These are phyloP conservation scores for Pherbina coryleti DNA, from an alignment of 2,888 invertebrate species.

Conservation along the genomic window DNA sequence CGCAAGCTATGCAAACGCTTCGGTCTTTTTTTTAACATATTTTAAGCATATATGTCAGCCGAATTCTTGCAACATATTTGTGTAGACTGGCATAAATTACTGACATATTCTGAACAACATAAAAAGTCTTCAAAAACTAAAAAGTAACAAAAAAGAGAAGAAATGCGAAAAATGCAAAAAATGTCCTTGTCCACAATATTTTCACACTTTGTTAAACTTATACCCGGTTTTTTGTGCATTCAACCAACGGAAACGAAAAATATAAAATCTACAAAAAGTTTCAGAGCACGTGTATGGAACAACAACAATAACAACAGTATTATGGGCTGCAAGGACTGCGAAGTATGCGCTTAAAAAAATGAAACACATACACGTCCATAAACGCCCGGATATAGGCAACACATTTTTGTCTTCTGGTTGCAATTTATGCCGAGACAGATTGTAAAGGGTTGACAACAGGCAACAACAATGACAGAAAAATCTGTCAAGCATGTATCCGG, in stretches of 20 bases:
- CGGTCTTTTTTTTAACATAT: too few relatives aligned
- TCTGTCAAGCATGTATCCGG: conserved; percentile 37
- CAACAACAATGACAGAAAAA: conserved; percentile 25
- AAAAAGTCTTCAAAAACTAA: background rate
- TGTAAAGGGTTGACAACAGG: conserved; percentile 31
- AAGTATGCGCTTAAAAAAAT: background rate
- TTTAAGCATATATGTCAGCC: background rate
- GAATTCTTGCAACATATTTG: background rate
- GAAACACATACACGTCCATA: conserved; percentile 4
- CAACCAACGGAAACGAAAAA: conserved; percentile 5
- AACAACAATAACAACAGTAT: background rate
- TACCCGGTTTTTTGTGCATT: background rate
- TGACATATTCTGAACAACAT: background rate
- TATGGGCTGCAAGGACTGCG: background rate
- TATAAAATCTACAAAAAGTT: conserved; percentile 9
- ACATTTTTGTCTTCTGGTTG: conserved; percentile 33
- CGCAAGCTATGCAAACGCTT: too few relatives aligned
- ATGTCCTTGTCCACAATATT: conserved; percentile 2
- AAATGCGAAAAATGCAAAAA: background rate
- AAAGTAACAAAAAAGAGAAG: background rate
- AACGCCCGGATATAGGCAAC: conserved; percentile 19
- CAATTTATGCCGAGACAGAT: conserved; percentile 34
- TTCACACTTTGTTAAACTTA: conserved; percentile 17
- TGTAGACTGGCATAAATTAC: background rate
- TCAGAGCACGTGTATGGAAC: background rate